Percentiles rank a stretch among this genome's conserved stretches.
Conservation (phyloP, 2,888 invertebrate genomes). For the Anoplius nigerrimus region DNA sequence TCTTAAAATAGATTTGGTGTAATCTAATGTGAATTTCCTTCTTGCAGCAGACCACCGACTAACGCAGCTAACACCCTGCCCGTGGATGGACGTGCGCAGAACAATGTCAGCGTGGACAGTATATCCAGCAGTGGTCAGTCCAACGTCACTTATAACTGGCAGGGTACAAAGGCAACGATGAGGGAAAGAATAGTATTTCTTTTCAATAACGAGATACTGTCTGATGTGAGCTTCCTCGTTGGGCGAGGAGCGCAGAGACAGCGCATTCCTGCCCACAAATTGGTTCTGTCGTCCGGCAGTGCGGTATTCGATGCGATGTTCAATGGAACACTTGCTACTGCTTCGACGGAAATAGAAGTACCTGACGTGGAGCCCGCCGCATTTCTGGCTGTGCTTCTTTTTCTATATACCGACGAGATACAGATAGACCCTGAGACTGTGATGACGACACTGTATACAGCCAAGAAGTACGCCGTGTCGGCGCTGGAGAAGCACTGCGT, state of each 20-base stretch:
- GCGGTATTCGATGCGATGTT: conserved; percentile 93
- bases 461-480: conserved; percentile 91
- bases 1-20: background rate
- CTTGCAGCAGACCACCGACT: conserved; percentile 60
- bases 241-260: conserved; percentile 83
- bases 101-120: conserved; percentile 56
- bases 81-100: conserved; percentile 58
- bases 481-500: conserved; percentile 90
- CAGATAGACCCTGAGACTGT: conserved; percentile 90
- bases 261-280: conserved; percentile 87
- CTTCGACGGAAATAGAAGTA: conserved; percentile 84
- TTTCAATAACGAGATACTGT: conserved; percentile 81
- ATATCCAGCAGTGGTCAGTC: conserved; percentile 44
- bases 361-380: conserved; percentile 91
- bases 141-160: conserved; percentile 79
- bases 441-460: conserved; percentile 90
- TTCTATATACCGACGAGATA: conserved; percentile 88
- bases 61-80: conserved; percentile 63
- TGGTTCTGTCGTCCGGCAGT: conserved; percentile 88
- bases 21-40: background rate
- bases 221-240: conserved; percentile 87
- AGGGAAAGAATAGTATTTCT: conserved; percentile 85
- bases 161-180: conserved; percentile 85
- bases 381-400: conserved; percentile 84
- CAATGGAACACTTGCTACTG: conserved; percentile 84